A percentile compares a stretch with the other conserved stretches of the same genome.
phyloP scores from a whole-genome alignment of 35 echinoderm and acorn worm species.

The Stichopus chloronotus region DNA sequence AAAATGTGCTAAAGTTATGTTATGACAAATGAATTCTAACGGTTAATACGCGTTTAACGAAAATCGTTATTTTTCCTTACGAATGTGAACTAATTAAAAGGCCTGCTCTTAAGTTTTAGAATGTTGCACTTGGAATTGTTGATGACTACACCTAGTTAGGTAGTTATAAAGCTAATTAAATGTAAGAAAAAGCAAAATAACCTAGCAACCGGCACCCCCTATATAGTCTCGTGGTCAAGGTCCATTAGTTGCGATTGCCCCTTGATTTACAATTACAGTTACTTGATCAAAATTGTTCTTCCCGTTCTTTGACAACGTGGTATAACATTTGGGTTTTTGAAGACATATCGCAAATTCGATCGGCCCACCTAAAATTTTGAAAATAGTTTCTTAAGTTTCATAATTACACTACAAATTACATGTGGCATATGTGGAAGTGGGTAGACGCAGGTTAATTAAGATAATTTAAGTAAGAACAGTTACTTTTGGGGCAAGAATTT shows the following conservation, averaged over 20 bases:
- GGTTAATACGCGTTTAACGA: not conserved
- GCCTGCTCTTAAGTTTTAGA: not conserved
- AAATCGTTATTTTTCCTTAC: not conserved
- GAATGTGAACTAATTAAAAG: not conserved
- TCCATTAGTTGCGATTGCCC: not conserved
- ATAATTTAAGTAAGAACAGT: too few relatives aligned
- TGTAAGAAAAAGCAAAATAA: not conserved
- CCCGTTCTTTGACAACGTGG: not conserved
- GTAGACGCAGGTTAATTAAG: too few relatives aligned
- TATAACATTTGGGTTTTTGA: not conserved
- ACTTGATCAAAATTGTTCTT: not conserved
- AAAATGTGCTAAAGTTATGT: not conserved
- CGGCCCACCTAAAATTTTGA: not conserved
- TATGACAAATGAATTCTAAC: not conserved
- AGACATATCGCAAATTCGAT: not conserved
- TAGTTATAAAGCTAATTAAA: not conserved
- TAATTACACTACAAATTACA: too few relatives aligned
- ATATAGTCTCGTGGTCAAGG: not conserved
- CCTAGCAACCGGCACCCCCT: not conserved
- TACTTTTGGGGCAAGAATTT: too few relatives aligned
- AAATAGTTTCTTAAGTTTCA: too few relatives aligned
- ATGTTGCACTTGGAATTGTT: not conserved
- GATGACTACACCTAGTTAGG: not conserved
- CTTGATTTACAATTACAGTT: not conserved
- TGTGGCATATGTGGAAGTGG: too few relatives aligned